A percentile compares a stretch with the other conserved stretches of the same genome.
phyloP scores from a whole-genome alignment of 2,888 invertebrate genomes.

The Morpho achilles region DNA sequence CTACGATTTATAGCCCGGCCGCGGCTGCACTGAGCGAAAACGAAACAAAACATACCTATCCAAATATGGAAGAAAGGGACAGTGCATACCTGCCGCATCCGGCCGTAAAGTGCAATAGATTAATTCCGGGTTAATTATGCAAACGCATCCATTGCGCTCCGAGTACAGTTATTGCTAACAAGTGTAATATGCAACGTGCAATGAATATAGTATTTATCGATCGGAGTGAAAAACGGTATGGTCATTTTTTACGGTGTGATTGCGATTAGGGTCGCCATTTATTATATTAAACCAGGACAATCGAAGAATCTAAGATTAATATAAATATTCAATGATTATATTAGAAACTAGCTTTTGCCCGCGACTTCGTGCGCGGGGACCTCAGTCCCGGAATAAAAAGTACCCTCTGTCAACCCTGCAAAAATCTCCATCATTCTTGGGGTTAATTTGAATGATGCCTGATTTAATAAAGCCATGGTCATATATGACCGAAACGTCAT shows the following conservation, averaged over 20 bases:
- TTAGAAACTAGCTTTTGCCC: no score
- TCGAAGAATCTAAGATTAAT: background rate
- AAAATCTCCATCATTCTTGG: no score
- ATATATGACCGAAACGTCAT: no score
- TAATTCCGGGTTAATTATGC: conserved; percentile 17
- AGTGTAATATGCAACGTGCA: conserved; percentile 16
- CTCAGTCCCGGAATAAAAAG: no score
- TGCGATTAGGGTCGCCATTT: conserved; percentile 2
- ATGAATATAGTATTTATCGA: conserved; percentile 11
- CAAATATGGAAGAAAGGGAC: conserved; percentile 4
- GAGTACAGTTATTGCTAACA: conserved; percentile 13
- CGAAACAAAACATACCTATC: conserved; percentile 13
- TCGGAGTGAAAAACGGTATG: conserved; percentile 12
- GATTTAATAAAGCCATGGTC: no score
- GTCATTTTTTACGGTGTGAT: conserved; percentile 18
- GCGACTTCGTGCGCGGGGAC: no score
- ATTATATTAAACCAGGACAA: background rate
- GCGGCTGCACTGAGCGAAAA: conserved; percentile 20
- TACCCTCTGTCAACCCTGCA: no score
- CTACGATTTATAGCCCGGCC: conserved; percentile 44
- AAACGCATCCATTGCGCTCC: conserved; percentile 14
- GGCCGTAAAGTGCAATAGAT: conserved; percentile 11
- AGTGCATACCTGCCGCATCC: conserved; percentile 11
- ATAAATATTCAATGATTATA: no score
- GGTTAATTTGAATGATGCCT: no score